Evolutionary conservation across 2,113 vertebrate species (phyloP), one percentile per base, ranked within the genome.

Genomic region (Pygoscelis adeliae): DNA sequence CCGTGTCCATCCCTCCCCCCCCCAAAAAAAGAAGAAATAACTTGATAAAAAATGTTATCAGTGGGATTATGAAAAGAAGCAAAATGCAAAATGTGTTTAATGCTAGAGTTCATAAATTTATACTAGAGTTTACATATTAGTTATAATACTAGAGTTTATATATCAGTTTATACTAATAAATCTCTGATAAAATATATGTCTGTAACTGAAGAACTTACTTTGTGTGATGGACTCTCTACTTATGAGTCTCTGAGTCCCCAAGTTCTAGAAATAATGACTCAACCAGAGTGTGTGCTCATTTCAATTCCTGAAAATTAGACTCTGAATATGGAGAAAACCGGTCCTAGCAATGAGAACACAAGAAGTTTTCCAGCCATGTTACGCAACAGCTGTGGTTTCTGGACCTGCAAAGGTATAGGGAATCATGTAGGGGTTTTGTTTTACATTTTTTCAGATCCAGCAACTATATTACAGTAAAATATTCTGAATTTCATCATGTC

Each of bases 1-100:
- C 26, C 0, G 1, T 44, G 59, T 38, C 17, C 3, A 0, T 42
- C 4, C 6, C 5, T 27, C 6, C 18, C 4, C 11, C 6, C 25
- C 2, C 2, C 20, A 49, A 42, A 32, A 42, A 62, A 15, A 16
- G 7, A 25, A 73, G 3, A 53, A 83, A 23, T 10, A 86, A 52
- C 15, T 62, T 15, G 12, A 42, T 26, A 80, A 65, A 72, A 79
- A 87, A 20, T 11, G 11, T 44, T 42, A 46, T 65, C 25, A 46
- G 27, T 61, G 16, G 8, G 13, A 76, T 85, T 76, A 66, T 29
- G 12, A 46, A 67, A 74, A 79, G 25, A 74, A 88, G 17, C 5
- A 67, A 90, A 87, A n/a, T 36, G 4, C 9, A 78, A 77, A 79
- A 71, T 42, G 2, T 83, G 4, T 61, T 81, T 93, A 47, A 70